These are phyloP conservation scores for Crioceris asparagi DNA, from an alignment of 2,888 invertebrate species.

Conservation along the genomic window DNA sequence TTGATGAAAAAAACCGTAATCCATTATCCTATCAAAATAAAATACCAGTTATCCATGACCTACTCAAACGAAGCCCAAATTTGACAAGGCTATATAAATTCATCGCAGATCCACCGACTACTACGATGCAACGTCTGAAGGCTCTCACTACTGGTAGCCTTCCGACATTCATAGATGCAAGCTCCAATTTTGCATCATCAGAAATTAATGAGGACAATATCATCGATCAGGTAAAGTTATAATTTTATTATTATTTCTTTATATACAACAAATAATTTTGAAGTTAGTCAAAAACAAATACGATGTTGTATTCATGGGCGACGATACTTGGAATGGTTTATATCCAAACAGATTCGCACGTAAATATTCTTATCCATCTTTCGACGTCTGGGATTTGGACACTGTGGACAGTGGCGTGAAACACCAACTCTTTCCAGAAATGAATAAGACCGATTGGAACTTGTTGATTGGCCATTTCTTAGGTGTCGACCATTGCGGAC, in stretches of 20 bases:
- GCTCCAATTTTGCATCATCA: slow-evolving; percentile 87
- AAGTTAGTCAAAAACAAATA: slow-evolving; percentile 6
- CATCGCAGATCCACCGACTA: slow-evolving; percentile 95
- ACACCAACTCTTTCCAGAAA: slow-evolving; percentile 46
- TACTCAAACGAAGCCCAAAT: slow-evolving; percentile 49
- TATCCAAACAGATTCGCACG: slow-evolving; percentile 73
- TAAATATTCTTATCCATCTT: slow-evolving; percentile 80
- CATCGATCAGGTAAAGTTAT: slow-evolving; percentile 76
- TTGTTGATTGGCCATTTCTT: slow-evolving; percentile 87
- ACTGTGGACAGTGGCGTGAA: slow-evolving; percentile 79
- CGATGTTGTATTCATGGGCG: slow-evolving; percentile 77
- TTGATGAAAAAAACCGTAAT: slow-evolving; percentile 42
- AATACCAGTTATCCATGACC: slow-evolving; percentile 55
- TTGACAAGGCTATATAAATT: slow-evolving; percentile 66
- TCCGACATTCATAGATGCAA: slow-evolving; percentile 94
- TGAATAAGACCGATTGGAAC: slow-evolving; percentile 64
- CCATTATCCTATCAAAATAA: slow-evolving; percentile 68
- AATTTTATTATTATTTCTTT: no score
- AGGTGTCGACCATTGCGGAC: slow-evolving; percentile 97
- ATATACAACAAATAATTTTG: slow-evolving; percentile 29
- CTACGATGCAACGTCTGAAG: slow-evolving; percentile 90
- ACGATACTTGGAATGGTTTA: slow-evolving; percentile 88
- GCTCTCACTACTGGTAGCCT: slow-evolving; percentile 91
- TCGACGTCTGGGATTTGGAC: slow-evolving; percentile 92
- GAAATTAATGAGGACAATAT: slow-evolving; percentile 91